Conservation (phyloP, 2,113 vertebrate genomes). For the Nesoenas mayeri region DNA sequence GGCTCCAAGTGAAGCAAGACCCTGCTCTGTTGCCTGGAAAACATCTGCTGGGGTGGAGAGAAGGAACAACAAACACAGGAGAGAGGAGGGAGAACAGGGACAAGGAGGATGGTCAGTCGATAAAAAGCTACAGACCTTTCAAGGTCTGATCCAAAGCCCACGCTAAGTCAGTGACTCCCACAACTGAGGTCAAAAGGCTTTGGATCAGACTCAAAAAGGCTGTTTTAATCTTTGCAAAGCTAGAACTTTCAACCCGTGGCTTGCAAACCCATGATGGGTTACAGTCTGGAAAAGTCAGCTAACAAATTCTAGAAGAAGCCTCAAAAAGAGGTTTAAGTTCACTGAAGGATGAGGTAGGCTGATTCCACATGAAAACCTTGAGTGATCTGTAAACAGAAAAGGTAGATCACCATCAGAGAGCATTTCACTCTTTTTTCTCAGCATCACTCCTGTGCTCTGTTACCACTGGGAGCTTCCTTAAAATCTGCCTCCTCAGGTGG, state of each 20-base stretch:
- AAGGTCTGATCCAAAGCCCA: not conserved
- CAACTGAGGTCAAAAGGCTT: not conserved
- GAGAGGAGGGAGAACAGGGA: not conserved
- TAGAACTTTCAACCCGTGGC: not conserved
- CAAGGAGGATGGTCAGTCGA: not conserved
- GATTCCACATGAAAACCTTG: not conserved
- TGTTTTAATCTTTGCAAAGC: not conserved
- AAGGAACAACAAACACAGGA: not conserved
- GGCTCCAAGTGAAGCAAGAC: not conserved
- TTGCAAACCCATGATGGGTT: not conserved
- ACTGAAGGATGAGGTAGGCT: not conserved
- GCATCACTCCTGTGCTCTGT: not conserved
- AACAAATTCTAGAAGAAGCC: not conserved
- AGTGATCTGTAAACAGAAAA: not conserved
- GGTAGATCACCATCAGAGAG: not conserved
- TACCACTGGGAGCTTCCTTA: not conserved
- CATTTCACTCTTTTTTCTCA: not conserved
- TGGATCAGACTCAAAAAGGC: not conserved
- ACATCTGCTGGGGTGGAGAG: not conserved
- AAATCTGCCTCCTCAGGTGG: not conserved
- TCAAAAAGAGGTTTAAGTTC: not conserved
- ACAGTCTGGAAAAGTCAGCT: not conserved
- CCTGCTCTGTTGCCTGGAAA: slow-evolving; percentile 6
- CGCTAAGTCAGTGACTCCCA: not conserved
- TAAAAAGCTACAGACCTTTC: not conserved